These are phyloP conservation scores for Alfaro cultratus DNA, from an alignment of 2,797 vertebrate genomes.

Conservation along the genomic window DNA sequence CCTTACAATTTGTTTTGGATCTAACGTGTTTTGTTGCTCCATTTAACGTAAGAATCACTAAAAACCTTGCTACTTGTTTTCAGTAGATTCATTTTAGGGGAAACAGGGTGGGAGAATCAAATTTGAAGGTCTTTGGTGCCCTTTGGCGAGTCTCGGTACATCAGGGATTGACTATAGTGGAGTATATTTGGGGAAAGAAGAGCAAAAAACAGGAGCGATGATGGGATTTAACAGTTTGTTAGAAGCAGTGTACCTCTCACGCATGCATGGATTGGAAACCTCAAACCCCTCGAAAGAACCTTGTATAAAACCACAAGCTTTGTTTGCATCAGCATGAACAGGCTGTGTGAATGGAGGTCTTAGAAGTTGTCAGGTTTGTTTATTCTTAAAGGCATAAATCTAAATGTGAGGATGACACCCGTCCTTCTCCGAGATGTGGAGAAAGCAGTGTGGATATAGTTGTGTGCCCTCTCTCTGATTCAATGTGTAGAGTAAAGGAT, in stretches of 20 bases:
- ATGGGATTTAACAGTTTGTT: conserved; percentile 59
- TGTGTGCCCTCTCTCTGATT: conserved; percentile 64
- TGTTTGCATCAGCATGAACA: conserved; percentile 21
- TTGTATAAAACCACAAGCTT: conserved; percentile 39
- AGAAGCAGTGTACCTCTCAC: conserved; percentile 62
- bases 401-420: conserved; percentile 58
- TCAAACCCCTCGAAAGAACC: conserved; percentile 44
- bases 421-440: conserved; percentile 63
- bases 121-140: conserved; percentile 35
- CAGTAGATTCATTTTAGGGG: conserved; percentile 35
- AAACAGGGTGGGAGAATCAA: conserved; percentile 31
- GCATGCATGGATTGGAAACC: conserved; percentile 52
- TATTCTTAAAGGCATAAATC: conserved; percentile 31
- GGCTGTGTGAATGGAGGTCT: conserved; percentile 32
- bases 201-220: conserved; percentile 19
- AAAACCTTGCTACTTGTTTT: conserved; percentile 10
- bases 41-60: not conserved
- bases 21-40: not conserved
- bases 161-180: conserved; percentile 40
- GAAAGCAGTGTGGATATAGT: conserved; percentile 51
- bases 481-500: conserved; percentile 11
- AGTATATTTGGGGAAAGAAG: conserved; percentile 22
- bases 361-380: conserved; percentile 15
- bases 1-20: not conserved
- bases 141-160: conserved; percentile 30